Evolutionary conservation across 2,888 invertebrate genomes (phyloP).

Genomic region (Acronicta leporina): DNA sequence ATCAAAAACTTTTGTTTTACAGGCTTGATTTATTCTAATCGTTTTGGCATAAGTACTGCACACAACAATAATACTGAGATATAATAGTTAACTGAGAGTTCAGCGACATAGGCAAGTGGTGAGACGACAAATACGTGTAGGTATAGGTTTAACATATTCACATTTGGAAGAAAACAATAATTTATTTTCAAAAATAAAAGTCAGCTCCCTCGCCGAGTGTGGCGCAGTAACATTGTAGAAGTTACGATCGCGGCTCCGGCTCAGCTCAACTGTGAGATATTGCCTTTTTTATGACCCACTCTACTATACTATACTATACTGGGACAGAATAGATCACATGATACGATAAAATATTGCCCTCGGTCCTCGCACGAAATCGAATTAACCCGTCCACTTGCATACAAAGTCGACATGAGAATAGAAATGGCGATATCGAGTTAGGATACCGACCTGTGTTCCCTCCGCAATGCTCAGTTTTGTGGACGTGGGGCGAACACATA

Average conservation of each 20-base stretch:
- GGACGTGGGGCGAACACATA: slow-evolving; percentile 62
- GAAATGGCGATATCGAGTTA: slow-evolving; percentile 84
- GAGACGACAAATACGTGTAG: slow-evolving; percentile 33
- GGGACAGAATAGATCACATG: slow-evolving; percentile 89
- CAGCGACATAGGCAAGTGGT: slow-evolving; percentile 21
- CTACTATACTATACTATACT: slow-evolving; percentile 84
- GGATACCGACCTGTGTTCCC: slow-evolving; percentile 81
- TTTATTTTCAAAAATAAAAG: slow-evolving; percentile 80
- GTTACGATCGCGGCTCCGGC: slow-evolving; percentile 86
- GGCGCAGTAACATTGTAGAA: slow-evolving; percentile 86
- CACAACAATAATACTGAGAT: slow-evolving; percentile 1
- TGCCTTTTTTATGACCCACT: slow-evolving; percentile 89
- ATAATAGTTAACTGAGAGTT: slow-evolving; percentile 25
- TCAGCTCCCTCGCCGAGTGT: slow-evolving; percentile 75
- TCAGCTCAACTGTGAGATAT: slow-evolving; percentile 89
- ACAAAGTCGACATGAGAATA: slow-evolving; percentile 85
- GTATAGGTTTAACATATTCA: slow-evolving; percentile 55
- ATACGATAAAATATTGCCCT: slow-evolving; percentile 88
- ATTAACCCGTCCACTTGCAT: slow-evolving; percentile 89
- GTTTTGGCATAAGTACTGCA: background rate
- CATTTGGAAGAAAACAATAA: slow-evolving; percentile 70
- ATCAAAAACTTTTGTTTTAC: no score
- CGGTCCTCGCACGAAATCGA: slow-evolving; percentile 85
- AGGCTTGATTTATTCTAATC: background rate
- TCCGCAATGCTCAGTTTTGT: slow-evolving; percentile 66